Evolutionary conservation across 2,888 invertebrate species (phyloP).

Genomic region (Apeira syringaria): DNA sequence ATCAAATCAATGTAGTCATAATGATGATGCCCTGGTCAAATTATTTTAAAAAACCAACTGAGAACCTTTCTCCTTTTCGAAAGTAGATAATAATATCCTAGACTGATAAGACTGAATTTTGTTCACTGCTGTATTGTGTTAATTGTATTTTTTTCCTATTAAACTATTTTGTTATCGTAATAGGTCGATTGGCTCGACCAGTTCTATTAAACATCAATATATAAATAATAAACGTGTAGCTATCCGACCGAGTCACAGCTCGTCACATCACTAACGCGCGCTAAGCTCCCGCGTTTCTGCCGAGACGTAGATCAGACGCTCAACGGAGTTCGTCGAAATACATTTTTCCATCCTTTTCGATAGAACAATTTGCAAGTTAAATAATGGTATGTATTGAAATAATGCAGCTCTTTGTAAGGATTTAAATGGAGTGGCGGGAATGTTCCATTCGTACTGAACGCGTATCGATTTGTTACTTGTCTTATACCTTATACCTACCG

Average conservation of each 20-base stretch:
- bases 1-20: too few relatives aligned
- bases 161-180: too few relatives aligned
- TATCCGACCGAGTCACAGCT: constrained; percentile 29
- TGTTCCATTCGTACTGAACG: constrained; percentile 4
- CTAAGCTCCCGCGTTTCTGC: constrained; percentile 3
- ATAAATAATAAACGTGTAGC: too few relatives aligned
- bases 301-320: constrained; percentile 31
- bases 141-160: too few relatives aligned
- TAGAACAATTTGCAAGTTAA: constrained; percentile 35
- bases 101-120: too few relatives aligned
- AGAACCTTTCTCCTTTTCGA: too few relatives aligned
- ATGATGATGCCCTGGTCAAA: too few relatives aligned
- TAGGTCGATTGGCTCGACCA: too few relatives aligned
- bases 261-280: not conserved
- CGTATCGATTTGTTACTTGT: constrained; percentile 9
- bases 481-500: not conserved
- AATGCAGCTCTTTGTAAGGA: constrained; percentile 25
- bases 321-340: constrained; percentile 21
- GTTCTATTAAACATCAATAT: too few relatives aligned
- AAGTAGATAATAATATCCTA: too few relatives aligned
- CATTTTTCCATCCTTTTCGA: constrained; percentile 31
- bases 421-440: constrained; percentile 13
- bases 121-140: too few relatives aligned
- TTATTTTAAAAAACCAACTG: too few relatives aligned
- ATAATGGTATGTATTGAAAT: constrained; percentile 31